phyloP scores from a whole-genome alignment of 2,888 invertebrate species.

The Eretmocerus hayati region DNA sequence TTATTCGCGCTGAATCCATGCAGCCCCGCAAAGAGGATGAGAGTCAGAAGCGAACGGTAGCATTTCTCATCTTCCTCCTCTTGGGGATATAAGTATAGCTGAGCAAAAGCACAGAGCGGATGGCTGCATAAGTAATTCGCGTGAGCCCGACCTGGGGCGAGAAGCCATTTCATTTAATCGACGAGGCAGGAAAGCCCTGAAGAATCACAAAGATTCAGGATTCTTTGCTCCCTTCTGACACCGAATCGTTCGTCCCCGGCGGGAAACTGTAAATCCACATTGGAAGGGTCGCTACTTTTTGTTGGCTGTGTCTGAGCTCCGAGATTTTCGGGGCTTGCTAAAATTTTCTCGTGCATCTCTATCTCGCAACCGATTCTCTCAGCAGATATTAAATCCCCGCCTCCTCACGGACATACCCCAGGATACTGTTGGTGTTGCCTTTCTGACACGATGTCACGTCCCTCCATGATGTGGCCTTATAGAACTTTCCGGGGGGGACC shows the following conservation, averaged over 20 bases:
- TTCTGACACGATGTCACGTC: neutral
- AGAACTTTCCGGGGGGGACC: neutral
- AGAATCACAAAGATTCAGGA: conserved; percentile 10
- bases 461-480: neutral
- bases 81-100: conserved; percentile 6
- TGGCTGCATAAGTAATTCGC: conserved; percentile 28
- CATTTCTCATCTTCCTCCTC: conserved; percentile 3
- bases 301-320: no score
- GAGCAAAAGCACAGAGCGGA: conserved; percentile 10
- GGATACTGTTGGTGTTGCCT: neutral
- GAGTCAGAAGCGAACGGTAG: neutral
- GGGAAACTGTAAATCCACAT: conserved; percentile 22
- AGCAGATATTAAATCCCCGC: no score
- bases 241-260: neutral
- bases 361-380: no score
- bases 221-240: neutral
- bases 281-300: neutral
- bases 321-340: no score
- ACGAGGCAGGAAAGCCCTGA: conserved; percentile 1
- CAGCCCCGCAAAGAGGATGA: neutral
- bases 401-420: no score
- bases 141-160: conserved; percentile 9
- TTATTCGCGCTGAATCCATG: conserved; percentile 1
- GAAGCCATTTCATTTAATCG: conserved; percentile 36
- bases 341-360: no score